A percentile compares a stretch with the other conserved stretches of the same genome.
These are phyloP conservation scores for Dolichotis patagonum DNA, from an alignment of 2,113 vertebrate species.

Conservation along the genomic window DNA sequence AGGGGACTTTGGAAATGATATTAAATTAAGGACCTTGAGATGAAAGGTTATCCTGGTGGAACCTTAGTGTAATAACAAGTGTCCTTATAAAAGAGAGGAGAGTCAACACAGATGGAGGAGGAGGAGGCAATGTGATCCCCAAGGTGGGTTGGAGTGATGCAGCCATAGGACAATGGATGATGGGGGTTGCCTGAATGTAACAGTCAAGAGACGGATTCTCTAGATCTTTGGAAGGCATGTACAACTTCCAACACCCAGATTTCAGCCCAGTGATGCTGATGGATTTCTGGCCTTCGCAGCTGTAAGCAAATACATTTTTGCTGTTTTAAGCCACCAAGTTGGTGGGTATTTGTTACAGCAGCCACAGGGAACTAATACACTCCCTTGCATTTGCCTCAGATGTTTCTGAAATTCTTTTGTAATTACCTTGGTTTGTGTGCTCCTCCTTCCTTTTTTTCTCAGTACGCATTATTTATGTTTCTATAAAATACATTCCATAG, in stretches of 20 bases:
- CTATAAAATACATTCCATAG: neutral
- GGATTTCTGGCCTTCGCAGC: neutral
- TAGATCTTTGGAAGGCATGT: too few species aligned
- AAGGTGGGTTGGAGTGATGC: neutral
- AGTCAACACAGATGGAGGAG: neutral
- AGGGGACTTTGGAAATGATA: neutral
- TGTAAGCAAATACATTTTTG: neutral
- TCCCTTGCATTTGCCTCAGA: neutral
- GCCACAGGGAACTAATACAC: neutral
- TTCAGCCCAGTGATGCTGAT: neutral
- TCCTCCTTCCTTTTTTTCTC: neutral
- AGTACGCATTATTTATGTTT: neutral
- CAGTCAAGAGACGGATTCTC: neutral
- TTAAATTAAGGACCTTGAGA: neutral
- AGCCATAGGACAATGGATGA: neutral
- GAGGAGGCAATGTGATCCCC: neutral
- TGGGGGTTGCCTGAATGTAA: rapidly evolving
- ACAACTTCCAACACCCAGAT: too few species aligned
- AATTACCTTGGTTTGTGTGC: neutral
- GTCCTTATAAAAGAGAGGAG: neutral
- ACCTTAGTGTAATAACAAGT: neutral
- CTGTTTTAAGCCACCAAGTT: neutral
- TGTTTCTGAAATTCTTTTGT: neutral
- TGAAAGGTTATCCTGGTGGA: neutral
- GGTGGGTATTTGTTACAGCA: neutral